Evolutionary conservation across 2,888 invertebrate species (phyloP), one percentile per base, ranked within the genome.

Genomic region (Theretra japonica): DNA sequence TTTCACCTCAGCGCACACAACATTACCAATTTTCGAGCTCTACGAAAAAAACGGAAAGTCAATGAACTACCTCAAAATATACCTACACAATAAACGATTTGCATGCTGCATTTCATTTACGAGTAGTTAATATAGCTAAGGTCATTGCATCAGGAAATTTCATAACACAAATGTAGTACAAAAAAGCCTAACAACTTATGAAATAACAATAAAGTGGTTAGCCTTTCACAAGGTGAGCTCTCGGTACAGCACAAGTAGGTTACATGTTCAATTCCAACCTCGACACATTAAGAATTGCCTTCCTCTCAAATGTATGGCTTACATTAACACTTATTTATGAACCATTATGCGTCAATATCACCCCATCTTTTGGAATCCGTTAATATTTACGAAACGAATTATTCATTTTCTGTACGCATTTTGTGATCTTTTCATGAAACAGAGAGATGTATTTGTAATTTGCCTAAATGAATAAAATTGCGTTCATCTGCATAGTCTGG

Each of bases 201-300:
- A 65, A 21, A 15, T 41, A 41, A 65, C 41, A 48, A 58, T 25
- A 17, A 41, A 65, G 65, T 65, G 48, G 65, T 65, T 65, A 56
- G 5, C 72, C 62, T 23, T 53, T 33, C 25, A 70, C 72, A 65
- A 48, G 65, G 65, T 48, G 65, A 65, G 23, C 21, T 23, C 41
- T 65, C 17, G 17, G 23, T 48, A 21, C 21, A 48, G 21, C 15
- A 41, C 23, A 65, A 65, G 23, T 65, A 65, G 48, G 23, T 48
- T 48, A 65, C 23, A 65, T 15, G 21, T 8, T 65, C 19, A 65
- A 48, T 48, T 65, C 48, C 48, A 23, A 65, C 65, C 65, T 65
- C 65, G 62, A 41, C 23, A 65, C 23, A 17, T 65, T 23, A 48
- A 23, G 4, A 17, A 15, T 65, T 65, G 23, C 41, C 23, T 48